phyloP scores from a whole-genome alignment of 2,113 vertebrate genomes.

The Caretta caretta region DNA sequence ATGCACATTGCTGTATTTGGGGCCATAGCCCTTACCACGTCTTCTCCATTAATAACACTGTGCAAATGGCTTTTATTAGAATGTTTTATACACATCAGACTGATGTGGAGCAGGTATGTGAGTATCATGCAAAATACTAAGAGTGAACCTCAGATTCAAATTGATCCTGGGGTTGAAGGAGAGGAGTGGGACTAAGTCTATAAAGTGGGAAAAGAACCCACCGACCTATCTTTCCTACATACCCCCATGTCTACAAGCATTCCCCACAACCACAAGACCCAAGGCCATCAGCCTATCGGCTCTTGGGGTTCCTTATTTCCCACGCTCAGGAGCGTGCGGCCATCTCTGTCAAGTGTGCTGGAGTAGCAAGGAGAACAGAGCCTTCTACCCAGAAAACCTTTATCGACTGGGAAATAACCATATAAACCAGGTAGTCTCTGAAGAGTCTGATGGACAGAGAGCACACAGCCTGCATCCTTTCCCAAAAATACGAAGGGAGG shows the following conservation, averaged over 20 bases:
- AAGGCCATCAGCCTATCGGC: background rate
- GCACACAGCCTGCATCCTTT: background rate
- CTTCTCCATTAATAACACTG: background rate
- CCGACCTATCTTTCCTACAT: background rate
- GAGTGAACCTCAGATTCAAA: slow-evolving; percentile 19
- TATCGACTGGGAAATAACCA: background rate
- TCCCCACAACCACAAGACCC: background rate
- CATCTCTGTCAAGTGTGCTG: background rate
- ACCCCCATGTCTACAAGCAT: background rate
- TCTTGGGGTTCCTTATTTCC: background rate
- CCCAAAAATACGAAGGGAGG: background rate
- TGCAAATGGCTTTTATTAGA: background rate
- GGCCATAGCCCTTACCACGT: background rate
- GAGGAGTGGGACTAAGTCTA: background rate
- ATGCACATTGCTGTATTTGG: background rate
- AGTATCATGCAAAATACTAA: background rate
- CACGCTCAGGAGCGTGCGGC: background rate
- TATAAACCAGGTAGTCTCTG: background rate
- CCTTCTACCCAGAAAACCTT: background rate
- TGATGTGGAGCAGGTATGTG: background rate
- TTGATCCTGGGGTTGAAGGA: background rate
- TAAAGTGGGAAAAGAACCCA: background rate
- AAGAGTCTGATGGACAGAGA: background rate
- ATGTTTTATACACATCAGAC: background rate
- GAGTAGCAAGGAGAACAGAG: background rate